Base-by-base conservation (phyloP, 2,888 invertebrate genomes). In the Pyrgus malvae region DNA sequence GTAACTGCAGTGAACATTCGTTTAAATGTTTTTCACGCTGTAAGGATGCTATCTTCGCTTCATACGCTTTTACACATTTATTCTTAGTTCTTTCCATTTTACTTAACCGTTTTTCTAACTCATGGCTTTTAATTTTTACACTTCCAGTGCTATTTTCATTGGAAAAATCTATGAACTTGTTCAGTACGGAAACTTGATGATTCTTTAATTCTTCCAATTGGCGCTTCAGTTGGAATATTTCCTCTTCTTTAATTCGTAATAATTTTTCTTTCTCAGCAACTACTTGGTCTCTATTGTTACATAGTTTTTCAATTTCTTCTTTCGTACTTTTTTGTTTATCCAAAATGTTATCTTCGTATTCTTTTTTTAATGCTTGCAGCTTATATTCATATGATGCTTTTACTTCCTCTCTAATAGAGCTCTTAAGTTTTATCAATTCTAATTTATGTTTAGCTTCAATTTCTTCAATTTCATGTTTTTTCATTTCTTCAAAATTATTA, bases 1-100 rank as follows among this genome's bases (percentile, higher is more conserved):
- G 85, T 0, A 89, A 72, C 48, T 87, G 87, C 25, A 87, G 61
- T 0, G 85, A 78, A 59, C 83, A 84, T 51, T 86, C 86, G 0
- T 76, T 62, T 45, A 87, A 70, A 59, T 87, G 80, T 51, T 86
- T 88, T 6, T 88, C 86, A 49, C 79, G 70, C 58, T 85, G 83
- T 16, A 86, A 59, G 56, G 74, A 70, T 1, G 76, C 73, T 49
- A 89, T 46, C 63, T 82, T 87, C 1, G 73, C 63, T 64, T 89
- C 86, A 60, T 74, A 88, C 0, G 71, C 60, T 64, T 71, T 80
- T 0, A 67, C 57, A 40, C 64, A 76, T 64, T 80, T 87, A 0
- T 66, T 62, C 68, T 82, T 89, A 0, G 74, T 70, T 61, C 77
- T 87, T 61, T 86, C 84, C 60, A 79, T 61, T 67, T 78, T 83